Base-by-base conservation (phyloP, 64 coral and sea anemone species). In the Cladopsammia gracilis region DNA sequence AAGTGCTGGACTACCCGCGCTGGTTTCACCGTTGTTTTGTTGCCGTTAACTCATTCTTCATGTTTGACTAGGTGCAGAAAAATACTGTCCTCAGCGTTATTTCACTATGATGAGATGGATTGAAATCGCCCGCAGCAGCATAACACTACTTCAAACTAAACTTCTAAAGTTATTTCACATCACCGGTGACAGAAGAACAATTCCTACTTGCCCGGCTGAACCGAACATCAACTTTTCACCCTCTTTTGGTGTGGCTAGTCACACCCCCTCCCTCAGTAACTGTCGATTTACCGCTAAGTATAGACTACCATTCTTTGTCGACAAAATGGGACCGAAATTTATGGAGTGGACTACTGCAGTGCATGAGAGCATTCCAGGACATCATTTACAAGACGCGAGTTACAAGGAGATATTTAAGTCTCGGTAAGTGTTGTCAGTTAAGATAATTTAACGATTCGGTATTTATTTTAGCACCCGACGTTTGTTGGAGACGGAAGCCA, bases 351-450 rank as follows among this genome's bases (percentile, higher is more conserved):
- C 97, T 10, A 91, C 90, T 25, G 90, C 72, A 47, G 94, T 84
- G n/a, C 97, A 98, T 34, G 91, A 98, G 64, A 88, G 75, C 10
- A 71, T 83, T 51, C 97, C 97, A 6, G 97, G 94, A 20, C 97
- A 98, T 53, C 94, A 98, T 52, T 74, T 93, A 20, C 94, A 98
- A 61, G 23, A 62, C 3, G 59, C 58, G 7, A 46, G 57, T 19
- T 82, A 64, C 58, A 82, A 47, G 7, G 58, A 62, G 19, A 44
- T 82, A n/a, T 82, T 82, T n/a, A 44, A 64, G 25, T 58, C 78
- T 44, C 15, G 58, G 78, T 82, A 24, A 82, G 78, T 64, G 3
- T 8, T 18, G 1, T 10, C 42, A 18, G 3, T 44, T 47, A 34
- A 34, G 34, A 34, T 34, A 34, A 34, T 34, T 34, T 34, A 2